phyloP scores from a whole-genome alignment of 2,113 vertebrate species.

The Alexandromys fortis region DNA sequence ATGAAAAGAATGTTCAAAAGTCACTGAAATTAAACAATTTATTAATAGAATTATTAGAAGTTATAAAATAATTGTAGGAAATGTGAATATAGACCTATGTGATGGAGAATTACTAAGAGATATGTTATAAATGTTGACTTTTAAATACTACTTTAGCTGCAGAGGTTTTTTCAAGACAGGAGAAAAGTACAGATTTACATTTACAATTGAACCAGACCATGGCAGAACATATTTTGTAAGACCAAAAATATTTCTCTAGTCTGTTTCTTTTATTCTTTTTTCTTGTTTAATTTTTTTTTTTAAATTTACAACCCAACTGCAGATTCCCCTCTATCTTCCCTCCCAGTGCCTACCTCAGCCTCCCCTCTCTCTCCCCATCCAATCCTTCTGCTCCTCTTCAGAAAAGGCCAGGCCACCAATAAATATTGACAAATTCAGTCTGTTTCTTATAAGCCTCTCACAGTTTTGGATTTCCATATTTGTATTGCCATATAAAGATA shows the following conservation, averaged over 20 bases:
- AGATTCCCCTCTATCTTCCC: too few relatives aligned
- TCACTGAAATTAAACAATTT: slow-evolving; percentile 46
- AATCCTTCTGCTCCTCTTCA: background rate
- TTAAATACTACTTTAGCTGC: background rate
- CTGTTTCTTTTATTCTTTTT: background rate
- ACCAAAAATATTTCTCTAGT: slow-evolving; percentile 3
- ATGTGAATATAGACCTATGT: background rate
- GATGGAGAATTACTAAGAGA: background rate
- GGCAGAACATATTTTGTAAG: slow-evolving; percentile 11
- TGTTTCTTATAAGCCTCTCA: background rate
- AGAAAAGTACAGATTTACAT: background rate
- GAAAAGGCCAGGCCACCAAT: background rate
- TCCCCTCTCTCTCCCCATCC: background rate
- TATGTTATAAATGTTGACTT: background rate
- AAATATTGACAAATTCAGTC: background rate
- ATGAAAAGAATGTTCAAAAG: background rate
- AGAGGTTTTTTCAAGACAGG: background rate
- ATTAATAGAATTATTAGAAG: slow-evolving; percentile 11
- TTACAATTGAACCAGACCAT: background rate
- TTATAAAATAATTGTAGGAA: slow-evolving; percentile 16
- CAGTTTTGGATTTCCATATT: background rate
- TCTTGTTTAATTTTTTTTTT: too few relatives aligned
- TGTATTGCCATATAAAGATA: background rate
- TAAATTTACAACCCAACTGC: too few relatives aligned
- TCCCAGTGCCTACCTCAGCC: too few relatives aligned